Base-by-base conservation (phyloP, 2,888 invertebrate genomes). In the Syritta pipiens region DNA sequence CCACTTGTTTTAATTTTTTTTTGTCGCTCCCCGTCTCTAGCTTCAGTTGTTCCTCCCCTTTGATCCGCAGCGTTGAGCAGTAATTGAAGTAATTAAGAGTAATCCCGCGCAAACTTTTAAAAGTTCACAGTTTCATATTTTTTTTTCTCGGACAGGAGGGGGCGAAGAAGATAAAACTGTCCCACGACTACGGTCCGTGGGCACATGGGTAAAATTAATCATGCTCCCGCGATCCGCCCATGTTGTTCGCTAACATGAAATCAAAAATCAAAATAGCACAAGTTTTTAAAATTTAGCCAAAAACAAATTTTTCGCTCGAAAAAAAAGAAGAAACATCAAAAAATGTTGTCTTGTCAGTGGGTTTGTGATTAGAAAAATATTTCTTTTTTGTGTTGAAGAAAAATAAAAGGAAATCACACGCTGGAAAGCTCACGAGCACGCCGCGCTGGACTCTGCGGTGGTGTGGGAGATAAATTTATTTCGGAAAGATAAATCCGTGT, bases 11-110 rank as follows among this genome's bases (percentile, higher is more conserved):
- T 24, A n/a, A 10, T 62, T 35, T 49, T 35, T 24, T 10, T 14
- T 20, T 1, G 4, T 7, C 17, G 10, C 17, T 4, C 7, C 32
- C 14, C 5, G 6, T 22, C 19, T 32, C 17, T 20, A 14, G 40
- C 37, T 7, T 10, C 12, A 37, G 35, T 7, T 6, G 5, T 26
- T 20, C 7, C 1, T 30, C 2, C 30, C 10, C 17, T 4, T 28
- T 9, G 2, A 28, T 9, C 14, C 10, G 6, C 22, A 2, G 26
- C 5, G 26, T 14, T 30, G 5, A 30, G 19, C 14, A 26, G 24
- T 48, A 67, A 67, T 67, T 67, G 48, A 26, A 22, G 37, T 57
- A 67, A 67, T 67, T 48, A 67, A 67, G 7, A 67, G 28, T 46
- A 57, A 67, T 48, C 37, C 46, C 20, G 12, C n/a, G 46, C 19